phyloP scores from a whole-genome alignment of 2,113 vertebrate genomes.

The Trichomycterus rosablanca region DNA sequence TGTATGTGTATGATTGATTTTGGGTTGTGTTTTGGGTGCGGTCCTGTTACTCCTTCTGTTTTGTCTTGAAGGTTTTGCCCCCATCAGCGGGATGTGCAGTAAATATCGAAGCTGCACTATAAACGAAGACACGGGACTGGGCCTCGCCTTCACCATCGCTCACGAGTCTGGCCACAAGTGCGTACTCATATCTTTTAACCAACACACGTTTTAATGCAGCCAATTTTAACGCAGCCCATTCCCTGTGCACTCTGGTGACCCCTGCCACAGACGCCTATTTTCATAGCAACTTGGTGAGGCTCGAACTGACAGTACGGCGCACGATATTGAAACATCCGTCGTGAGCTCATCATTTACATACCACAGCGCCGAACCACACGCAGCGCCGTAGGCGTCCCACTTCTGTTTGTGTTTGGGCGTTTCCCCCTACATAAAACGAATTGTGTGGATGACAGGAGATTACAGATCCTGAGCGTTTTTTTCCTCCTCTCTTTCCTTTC shows the following conservation, averaged over 20 bases:
- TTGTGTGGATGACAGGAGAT: conserved; percentile 43
- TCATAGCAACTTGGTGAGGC: no score
- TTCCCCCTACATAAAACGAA: conserved; percentile 46
- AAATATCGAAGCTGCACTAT: conserved; percentile 97
- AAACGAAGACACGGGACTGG: conserved; percentile 95
- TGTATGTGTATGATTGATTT: no score
- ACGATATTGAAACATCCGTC: neutral
- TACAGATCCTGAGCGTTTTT: no score
- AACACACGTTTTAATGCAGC: no score
- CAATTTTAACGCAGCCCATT: no score
- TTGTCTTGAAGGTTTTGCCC: conserved; percentile 81
- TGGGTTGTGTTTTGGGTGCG: no score
- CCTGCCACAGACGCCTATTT: no score
- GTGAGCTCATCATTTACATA: conserved; percentile 27
- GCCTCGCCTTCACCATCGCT: conserved; percentile 94
- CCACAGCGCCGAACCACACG: conserved; percentile 37
- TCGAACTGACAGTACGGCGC: no score
- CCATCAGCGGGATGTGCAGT: conserved; percentile 98
- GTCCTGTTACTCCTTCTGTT: no score
- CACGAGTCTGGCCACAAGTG: conserved; percentile 99
- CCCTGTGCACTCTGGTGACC: no score
- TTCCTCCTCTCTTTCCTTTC: conserved; percentile 15
- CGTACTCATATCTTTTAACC: no score
- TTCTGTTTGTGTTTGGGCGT: conserved; percentile 53
- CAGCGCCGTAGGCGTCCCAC: conserved; percentile 26